Base-by-base conservation (phyloP, 1,140 invertebrate species). In the Lepidurus arcticus region DNA sequence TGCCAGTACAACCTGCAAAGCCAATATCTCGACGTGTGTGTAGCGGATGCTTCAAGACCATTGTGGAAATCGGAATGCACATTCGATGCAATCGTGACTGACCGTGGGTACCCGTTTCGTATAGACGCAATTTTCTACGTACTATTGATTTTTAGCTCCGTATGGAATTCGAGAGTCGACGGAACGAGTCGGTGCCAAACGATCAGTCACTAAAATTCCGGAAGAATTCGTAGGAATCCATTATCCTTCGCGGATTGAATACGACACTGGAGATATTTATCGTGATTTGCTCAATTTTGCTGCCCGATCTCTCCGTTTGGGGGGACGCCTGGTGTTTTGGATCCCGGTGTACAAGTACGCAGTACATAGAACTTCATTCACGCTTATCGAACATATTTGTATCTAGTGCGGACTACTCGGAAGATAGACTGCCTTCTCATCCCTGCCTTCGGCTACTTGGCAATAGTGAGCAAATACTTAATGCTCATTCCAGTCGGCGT, bases 101-200 rank as follows among this genome's bases (percentile, higher is more conserved):
- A 98, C 87, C 96, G 96, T 98, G 89, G 91, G 93, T 91, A 26
- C 78, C 76, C 79, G 13, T 26, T 65, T 44, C 21, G 10, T 65
- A 24, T 44, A 76, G 76, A 5, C n/a, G 74, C 77, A 76, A 76
- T 65, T 74, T 75, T 76, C 77, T 73, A 34, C 34, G 4, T 76
- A 45, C 73, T 78, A 81, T 80, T 78, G 81, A 81, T 80, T 84
- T 88, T 44, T 80, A 97, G 96, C 96, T 81, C 97, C 97, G 0
- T 98, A 98, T 88, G 97, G 97, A 75, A 95, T 98, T 45, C 86
- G 96, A 81, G 96, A 98, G 87, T 88, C 94, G 10, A 94, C 93
- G 8, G 93, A 94, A 86, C 91, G 91, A 83, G 89, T 97, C 82
- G 93, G 94, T 81, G 90, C 90, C 9, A 76, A 80, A 47, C 85